phyloP scores from a whole-genome alignment of 53 echinoderm and acorn worm species.

The Glandiceps talaboti region DNA sequence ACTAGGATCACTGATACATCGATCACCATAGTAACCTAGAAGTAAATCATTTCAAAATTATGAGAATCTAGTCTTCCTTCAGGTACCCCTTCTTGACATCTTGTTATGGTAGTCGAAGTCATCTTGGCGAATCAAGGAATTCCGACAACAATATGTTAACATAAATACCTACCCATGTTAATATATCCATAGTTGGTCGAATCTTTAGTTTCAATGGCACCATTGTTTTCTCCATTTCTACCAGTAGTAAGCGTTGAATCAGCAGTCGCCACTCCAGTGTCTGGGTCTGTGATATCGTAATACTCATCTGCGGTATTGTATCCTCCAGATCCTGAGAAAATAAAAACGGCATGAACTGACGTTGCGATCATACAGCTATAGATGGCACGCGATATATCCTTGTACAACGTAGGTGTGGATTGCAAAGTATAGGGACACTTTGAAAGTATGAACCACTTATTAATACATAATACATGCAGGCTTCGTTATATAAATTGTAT shows the following conservation, averaged over 20 bases:
- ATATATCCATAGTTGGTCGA: constrained; percentile 39
- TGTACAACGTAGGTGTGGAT: too few relatives aligned
- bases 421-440: too few relatives aligned
- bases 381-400: too few relatives aligned
- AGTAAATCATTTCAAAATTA: not conserved
- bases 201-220: constrained; percentile 34
- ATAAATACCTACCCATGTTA: constrained; percentile 32
- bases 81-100: too few relatives aligned
- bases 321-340: too few relatives aligned
- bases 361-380: too few relatives aligned
- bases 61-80: not conserved
- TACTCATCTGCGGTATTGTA: constrained; percentile 61
- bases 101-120: too few relatives aligned
- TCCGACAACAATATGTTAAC: not conserved
- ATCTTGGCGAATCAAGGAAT: too few relatives aligned
- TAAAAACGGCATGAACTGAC: too few relatives aligned
- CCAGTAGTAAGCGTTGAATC: constrained; percentile 32
- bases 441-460: too few relatives aligned
- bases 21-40: constrained; percentile 44
- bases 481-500: too few relatives aligned
- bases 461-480: too few relatives aligned
- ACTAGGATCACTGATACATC: constrained; percentile 69
- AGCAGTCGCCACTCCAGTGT: constrained; percentile 23
- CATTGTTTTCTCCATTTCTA: constrained; percentile 19
- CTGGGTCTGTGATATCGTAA: constrained; percentile 48